Evolutionary conservation across 2,113 vertebrate genomes (phyloP).

Genomic region (Antechinus flavipes): DNA sequence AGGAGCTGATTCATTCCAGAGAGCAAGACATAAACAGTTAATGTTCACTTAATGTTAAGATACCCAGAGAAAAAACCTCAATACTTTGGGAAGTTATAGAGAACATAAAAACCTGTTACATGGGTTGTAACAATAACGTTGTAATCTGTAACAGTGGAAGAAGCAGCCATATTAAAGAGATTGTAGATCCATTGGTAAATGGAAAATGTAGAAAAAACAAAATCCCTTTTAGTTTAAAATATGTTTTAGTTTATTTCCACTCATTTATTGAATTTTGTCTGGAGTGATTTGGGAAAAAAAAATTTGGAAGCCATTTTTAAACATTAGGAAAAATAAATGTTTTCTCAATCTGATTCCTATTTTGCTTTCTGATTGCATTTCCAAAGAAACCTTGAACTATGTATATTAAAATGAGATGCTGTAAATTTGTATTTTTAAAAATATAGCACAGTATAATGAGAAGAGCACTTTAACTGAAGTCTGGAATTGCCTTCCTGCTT

Average conservation of each 20-base stretch:
- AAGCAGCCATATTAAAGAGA: too few species aligned
- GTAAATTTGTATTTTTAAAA: neutral
- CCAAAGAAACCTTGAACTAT: too few species aligned
- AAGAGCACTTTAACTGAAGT: neutral
- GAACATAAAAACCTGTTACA: too few species aligned
- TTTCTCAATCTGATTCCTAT: neutral
- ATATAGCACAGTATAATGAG: neutral
- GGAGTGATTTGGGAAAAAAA: neutral
- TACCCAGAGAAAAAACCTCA: too few species aligned
- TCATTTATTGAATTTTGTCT: constrained; percentile 15
- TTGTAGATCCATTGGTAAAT: too few species aligned
- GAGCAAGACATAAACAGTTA: too few species aligned
- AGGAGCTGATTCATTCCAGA: too few species aligned
- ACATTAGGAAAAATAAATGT: neutral
- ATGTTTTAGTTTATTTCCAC: neutral
- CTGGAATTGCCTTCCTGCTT: neutral
- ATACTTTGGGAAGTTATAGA: too few species aligned
- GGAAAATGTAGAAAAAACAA: neutral
- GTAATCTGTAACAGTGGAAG: too few species aligned
- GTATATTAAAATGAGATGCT: neutral
- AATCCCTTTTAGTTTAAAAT: neutral
- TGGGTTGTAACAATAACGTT: too few species aligned
- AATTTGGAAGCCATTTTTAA: constrained; percentile 7
- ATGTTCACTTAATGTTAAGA: too few species aligned
- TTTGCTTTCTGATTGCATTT: neutral